Evolutionary conservation across 2,888 invertebrate genomes (phyloP).

Genomic region (Brachycybe producta): DNA sequence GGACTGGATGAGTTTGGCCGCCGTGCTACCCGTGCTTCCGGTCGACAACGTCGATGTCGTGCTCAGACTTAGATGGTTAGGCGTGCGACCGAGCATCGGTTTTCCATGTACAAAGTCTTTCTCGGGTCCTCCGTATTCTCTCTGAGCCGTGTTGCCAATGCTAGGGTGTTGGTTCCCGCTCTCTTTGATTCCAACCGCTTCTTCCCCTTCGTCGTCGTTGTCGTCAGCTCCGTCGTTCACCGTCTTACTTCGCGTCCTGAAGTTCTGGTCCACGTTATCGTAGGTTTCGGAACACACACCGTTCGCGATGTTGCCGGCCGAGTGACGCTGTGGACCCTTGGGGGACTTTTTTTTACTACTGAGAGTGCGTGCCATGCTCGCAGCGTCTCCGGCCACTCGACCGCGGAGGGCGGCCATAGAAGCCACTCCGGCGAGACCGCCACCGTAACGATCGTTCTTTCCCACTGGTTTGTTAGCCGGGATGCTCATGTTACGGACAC

Average conservation of each 20-base stretch:
- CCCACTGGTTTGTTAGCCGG: constrained; percentile 42
- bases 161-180: constrained; percentile 89
- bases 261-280: constrained; percentile 35
- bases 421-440: constrained; percentile 23
- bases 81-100: constrained; percentile 68
- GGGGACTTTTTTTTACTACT: constrained; percentile 61
- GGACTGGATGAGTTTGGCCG: constrained; percentile 77
- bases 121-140: constrained; percentile 21
- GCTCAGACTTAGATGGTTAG: constrained; percentile 84
- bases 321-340: constrained; percentile 61
- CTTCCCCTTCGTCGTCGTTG: constrained; percentile 25
- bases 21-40: constrained; percentile 80
- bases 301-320: constrained; percentile 72
- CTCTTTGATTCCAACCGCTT: constrained; percentile 63
- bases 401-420: constrained; percentile 36
- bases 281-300: constrained; percentile 48
- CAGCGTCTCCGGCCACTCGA: constrained; percentile 27
- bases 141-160: constrained; percentile 31
- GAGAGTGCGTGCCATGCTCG: constrained; percentile 65
- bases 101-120: constrained; percentile 27
- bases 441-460: constrained; percentile 16
- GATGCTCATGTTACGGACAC: constrained; percentile 91
- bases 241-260: constrained; percentile 67
- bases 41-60: constrained; percentile 88
- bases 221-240: constrained; percentile 31